A percentile compares a stretch with the other conserved stretches of the same genome.
These are phyloP conservation scores for Brachyptera putata DNA, from an alignment of 2,888 invertebrate species.

Conservation along the genomic window DNA sequence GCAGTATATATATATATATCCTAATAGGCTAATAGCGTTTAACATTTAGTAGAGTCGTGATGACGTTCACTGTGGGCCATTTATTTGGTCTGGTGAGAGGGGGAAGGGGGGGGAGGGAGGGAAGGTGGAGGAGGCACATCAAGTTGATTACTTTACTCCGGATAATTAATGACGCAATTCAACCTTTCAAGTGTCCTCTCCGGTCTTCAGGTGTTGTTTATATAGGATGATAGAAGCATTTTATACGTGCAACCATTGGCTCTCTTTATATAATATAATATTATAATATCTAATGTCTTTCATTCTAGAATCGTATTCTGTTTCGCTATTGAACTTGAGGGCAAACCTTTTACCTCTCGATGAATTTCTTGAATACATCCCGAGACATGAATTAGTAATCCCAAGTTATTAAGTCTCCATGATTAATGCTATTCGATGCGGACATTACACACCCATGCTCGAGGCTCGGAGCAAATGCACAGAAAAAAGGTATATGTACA, in stretches of 20 bases:
- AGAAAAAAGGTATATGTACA: no score
- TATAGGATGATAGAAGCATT: neutral
- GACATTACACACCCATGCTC: no score
- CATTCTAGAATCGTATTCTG: neutral
- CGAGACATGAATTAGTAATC: neutral
- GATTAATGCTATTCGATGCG: no score
- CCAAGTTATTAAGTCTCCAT: no score
- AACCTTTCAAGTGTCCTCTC: conserved; percentile 51
- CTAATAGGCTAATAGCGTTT: no score
- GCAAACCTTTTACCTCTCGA: conserved; percentile 18
- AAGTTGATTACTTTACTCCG: conserved; percentile 55
- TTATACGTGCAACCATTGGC: neutral
- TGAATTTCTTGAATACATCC: neutral
- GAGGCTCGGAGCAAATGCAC: no score
- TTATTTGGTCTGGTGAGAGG: no score
- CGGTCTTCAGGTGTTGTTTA: neutral
- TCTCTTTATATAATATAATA: neutral
- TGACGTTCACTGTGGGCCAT: no score
- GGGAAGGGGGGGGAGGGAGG: no score
- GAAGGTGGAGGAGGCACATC: no score
- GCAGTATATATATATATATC: no score
- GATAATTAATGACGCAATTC: conserved; percentile 61
- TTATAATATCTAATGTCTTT: neutral
- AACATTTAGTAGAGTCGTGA: no score
- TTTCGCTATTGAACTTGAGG: neutral